These are phyloP conservation scores for Erebia palarica DNA, from an alignment of 2,888 invertebrate genomes.

Conservation along the genomic window DNA sequence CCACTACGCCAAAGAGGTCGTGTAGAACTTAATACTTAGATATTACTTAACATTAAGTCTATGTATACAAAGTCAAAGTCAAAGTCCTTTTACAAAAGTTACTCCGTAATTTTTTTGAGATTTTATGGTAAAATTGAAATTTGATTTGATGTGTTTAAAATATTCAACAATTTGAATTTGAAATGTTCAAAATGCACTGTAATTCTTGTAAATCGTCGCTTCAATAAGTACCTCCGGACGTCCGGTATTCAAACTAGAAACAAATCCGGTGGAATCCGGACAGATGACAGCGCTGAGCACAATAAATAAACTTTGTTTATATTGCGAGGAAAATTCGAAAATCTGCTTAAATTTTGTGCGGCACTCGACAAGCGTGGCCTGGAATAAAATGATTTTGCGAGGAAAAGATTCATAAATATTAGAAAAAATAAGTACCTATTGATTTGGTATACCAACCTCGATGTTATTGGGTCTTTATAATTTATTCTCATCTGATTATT, in stretches of 20 bases:
- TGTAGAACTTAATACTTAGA: no score
- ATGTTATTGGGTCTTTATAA: no score
- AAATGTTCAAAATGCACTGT: conserved; percentile 18
- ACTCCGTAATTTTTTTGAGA: no score
- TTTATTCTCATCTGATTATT: no score
- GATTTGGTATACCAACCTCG: no score
- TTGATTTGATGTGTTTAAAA: not conserved
- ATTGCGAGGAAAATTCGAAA: conserved; percentile 13
- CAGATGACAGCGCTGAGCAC: conserved; percentile 29
- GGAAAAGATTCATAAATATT: not conserved
- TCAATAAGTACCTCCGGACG: conserved; percentile 28
- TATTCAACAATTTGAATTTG: conserved; percentile 11
- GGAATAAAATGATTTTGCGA: not conserved
- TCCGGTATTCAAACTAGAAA: conserved; percentile 33
- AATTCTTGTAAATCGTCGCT: conserved; percentile 13
- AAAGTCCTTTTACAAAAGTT: no score
- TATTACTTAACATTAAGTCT: no score
- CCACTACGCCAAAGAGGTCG: no score
- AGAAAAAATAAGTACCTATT: no score
- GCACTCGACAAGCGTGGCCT: not conserved
- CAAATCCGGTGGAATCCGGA: conserved; percentile 36
- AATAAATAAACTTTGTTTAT: conserved; percentile 27
- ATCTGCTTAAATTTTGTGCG: conserved; percentile 13
- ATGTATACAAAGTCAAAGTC: no score
- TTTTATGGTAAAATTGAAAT: not conserved